Percentiles rank a stretch among this genome's conserved stretches.
phyloP scores from a whole-genome alignment of 1,140 invertebrate genomes.

The Hypsibius dujardini region DNA sequence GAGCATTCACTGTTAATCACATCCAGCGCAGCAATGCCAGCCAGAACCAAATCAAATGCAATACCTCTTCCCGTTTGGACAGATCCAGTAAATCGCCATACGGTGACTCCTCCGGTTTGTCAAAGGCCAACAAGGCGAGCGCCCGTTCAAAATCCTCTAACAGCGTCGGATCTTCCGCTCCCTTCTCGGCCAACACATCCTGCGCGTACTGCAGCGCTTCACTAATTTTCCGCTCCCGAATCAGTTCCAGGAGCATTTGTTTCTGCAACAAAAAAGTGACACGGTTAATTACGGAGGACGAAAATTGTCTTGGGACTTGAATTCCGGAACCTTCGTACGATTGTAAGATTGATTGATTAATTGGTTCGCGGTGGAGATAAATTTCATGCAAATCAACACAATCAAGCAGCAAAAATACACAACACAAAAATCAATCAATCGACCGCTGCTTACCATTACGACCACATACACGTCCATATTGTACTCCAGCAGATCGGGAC shows the following conservation, averaged over 20 bases:
- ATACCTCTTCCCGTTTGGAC: slow-evolving; percentile 76
- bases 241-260: slow-evolving; percentile 82
- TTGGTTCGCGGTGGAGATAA: no score
- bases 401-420: no score
- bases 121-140: slow-evolving; percentile 81
- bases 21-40: no score
- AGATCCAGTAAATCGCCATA: slow-evolving; percentile 83
- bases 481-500: slow-evolving; percentile 83
- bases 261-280: slow-evolving; percentile 50
- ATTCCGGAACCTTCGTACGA: no score
- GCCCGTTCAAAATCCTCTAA: slow-evolving; percentile 50
- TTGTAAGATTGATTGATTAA: no score
- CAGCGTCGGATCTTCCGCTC: slow-evolving; percentile 58
- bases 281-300: no score
- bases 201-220: slow-evolving; percentile 88
- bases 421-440: no score
- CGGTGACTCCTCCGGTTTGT: slow-evolving; percentile 79
- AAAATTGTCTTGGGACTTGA: no score
- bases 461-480: neutral
- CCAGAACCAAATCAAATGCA: no score
- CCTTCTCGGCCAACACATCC: slow-evolving; percentile 69
- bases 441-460: slow-evolving; percentile 10
- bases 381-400: no score
- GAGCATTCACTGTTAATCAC: no score
- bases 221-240: slow-evolving; percentile 70